These are phyloP conservation scores for Gasterosteus nipponicus DNA, from an alignment of 2,113 vertebrate genomes.

Conservation along the genomic window DNA sequence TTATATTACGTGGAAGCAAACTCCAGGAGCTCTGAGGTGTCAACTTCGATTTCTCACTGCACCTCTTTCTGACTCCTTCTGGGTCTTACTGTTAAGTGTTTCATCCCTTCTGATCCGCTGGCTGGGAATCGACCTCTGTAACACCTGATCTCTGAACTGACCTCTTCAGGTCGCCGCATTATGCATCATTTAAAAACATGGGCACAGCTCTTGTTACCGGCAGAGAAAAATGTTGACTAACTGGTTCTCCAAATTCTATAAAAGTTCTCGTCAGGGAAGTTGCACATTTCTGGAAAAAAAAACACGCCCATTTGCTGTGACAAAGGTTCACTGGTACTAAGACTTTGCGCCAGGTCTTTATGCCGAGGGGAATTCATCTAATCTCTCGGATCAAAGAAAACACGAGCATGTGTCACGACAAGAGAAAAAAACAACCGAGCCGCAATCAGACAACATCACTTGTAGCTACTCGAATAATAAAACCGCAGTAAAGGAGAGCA, in stretches of 20 bases:
- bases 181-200: background rate
- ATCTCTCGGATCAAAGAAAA: conserved; percentile 16
- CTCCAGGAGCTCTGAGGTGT: conserved; percentile 45
- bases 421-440: background rate
- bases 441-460: too few species aligned
- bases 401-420: background rate
- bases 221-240: background rate
- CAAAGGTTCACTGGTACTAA: background rate
- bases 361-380: background rate
- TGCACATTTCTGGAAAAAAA: background rate
- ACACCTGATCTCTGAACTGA: conserved; percentile 27
- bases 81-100: conserved; percentile 32
- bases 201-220: background rate
- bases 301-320: background rate
- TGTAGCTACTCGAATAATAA: background rate
- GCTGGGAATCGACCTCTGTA: conserved; percentile 40
- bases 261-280: background rate
- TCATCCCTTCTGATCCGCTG: conserved; percentile 43
- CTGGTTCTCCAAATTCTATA: background rate
- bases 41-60: conserved; percentile 48
- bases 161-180: background rate
- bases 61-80: conserved; percentile 10
- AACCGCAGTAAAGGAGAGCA: conserved; percentile 2
- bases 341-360: background rate
- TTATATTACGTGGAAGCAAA: conserved; percentile 28